These are phyloP conservation scores for Drosophila nr. perissopoda DNA, from an alignment of 2,888 invertebrate species.

Conservation along the genomic window DNA sequence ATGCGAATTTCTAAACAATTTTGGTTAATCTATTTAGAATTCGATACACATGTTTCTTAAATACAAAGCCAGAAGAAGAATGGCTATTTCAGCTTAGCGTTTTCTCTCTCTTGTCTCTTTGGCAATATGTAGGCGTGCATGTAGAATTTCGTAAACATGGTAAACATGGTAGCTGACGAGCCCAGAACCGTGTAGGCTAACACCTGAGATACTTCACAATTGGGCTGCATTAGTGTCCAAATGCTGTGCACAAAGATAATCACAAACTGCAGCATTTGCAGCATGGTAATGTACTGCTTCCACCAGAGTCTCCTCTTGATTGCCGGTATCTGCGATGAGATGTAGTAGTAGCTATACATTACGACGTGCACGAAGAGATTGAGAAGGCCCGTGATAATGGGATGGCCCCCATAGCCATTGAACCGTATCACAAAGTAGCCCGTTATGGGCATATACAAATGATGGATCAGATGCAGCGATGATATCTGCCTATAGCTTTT, in stretches of 20 bases:
- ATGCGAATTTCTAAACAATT: background rate
- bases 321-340: constrained; percentile 18
- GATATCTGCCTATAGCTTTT: constrained; percentile 59
- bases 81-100: background rate
- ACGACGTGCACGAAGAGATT: constrained; percentile 54
- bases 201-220: constrained; percentile 34
- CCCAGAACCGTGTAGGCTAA: constrained; percentile 12
- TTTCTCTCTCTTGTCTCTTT: background rate
- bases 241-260: constrained; percentile 41
- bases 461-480: constrained; percentile 55
- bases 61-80: background rate
- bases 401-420: constrained; percentile 61
- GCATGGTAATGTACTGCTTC: constrained; percentile 57
- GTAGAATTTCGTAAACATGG: constrained; percentile 53
- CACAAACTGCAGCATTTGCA: constrained; percentile 55
- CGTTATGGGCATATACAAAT: constrained; percentile 50
- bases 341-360: constrained; percentile 63
- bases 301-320: constrained; percentile 48
- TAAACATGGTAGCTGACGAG: constrained; percentile 42
- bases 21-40: background rate
- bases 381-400: constrained; percentile 45
- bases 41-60: background rate
- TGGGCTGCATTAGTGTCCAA: constrained; percentile 42
- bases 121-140: constrained; percentile 36
- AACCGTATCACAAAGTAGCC: constrained; percentile 44